Evolutionary conservation across 2,888 invertebrate species (phyloP), one percentile per base, ranked within the genome.

Genomic region (Coleophora deauratella): DNA sequence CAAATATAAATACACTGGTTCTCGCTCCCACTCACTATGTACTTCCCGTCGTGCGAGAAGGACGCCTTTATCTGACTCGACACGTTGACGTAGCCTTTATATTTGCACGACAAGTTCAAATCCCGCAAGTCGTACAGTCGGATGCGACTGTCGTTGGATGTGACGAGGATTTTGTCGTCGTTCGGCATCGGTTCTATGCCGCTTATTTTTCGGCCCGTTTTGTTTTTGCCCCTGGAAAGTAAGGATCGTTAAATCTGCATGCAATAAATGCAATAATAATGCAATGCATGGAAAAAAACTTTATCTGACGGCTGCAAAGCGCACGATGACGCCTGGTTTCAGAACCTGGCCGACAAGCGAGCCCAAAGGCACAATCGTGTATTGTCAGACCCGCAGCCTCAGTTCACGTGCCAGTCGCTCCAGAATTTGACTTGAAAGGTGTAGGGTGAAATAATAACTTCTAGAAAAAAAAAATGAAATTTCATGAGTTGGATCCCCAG

Each of bases 1-100:
- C 99, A 99, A 41, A 99, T 93, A 68, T 98, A 99, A 54, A 99
- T 95, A 74, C 96, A 97, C 62, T 96, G 94, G 80, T 99, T 98
- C 66, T 99, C 98, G 0, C 98, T 98, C 0, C 99, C 99, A 66
- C 97, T 96, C 0, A 98, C 93, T 36, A 99, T 97, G 71, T 97
- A 98, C 64, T 97, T 97, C 0, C 98, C 99, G 63, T 98, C 98
- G 58, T 98, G 97, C 52, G 98, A 97, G 64, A 99, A 98, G 31
- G 96, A 96, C 0, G 98, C 99, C 62, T 97, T 96, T 40, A 99
- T 99, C 70, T 99, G 99, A 68, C 97, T 97, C 53, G 97, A 97
- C 6, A 94, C 92, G 79, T 98, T 98, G 0, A 95, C 92, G 67
- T 95, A 96, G 0, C 72, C 97, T 62, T 96, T 96, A 78, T 96